Evolutionary conservation across 2,113 vertebrate species (phyloP), one percentile per base, ranked within the genome.

Genomic region (Equus quagga): DNA sequence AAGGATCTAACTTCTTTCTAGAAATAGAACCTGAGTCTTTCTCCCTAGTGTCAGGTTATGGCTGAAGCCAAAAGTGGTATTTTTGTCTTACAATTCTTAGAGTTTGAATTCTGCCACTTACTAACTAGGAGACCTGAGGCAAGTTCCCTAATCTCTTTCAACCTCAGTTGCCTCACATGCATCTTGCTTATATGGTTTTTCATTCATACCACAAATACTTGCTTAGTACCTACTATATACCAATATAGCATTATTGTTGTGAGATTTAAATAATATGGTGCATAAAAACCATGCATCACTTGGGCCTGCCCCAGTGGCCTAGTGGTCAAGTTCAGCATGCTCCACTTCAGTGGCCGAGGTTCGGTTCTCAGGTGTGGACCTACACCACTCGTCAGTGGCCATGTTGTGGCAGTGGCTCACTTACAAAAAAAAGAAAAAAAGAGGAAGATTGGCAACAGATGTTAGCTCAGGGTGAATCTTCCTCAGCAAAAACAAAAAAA

Each of bases 31-130:
- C 23, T 87, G 28, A 36, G 33, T 64, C 67, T 65, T 81, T 89
- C n/a, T 96, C 31, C 62, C 15, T 89, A 96, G 95, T 73, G 26
- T 78, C 62, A 85, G 10, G 4, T 54, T 96, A 88, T 17, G 94
- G 54, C 44, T 79, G 15, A 97, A 89, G 67, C 56, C 64, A 56
- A 92, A 87, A 69, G n/a, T 76, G 62, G 49, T 70, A 49, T 51
- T 93, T 95, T 89, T 87, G 44, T 85, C 13, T 67, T 60, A 46
- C n/a, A 76, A 75, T 46, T 83, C 44, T 72, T 62, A 85, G 12
- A 89, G 15, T 89, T 76, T 96, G 82, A 92, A 87, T 95, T 96
- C 28, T 90, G 21, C 31, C 76, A 62, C 24, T 84, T 93, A 58
- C 26, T 87, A 86, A 51, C 73, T 31, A 80, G 36, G 33, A 87